A percentile compares a stretch with the other conserved stretches of the same genome.
Evolutionary conservation across 2,113 vertebrate species (phyloP).

Genomic region (Microcebus ravelobensis): DNA sequence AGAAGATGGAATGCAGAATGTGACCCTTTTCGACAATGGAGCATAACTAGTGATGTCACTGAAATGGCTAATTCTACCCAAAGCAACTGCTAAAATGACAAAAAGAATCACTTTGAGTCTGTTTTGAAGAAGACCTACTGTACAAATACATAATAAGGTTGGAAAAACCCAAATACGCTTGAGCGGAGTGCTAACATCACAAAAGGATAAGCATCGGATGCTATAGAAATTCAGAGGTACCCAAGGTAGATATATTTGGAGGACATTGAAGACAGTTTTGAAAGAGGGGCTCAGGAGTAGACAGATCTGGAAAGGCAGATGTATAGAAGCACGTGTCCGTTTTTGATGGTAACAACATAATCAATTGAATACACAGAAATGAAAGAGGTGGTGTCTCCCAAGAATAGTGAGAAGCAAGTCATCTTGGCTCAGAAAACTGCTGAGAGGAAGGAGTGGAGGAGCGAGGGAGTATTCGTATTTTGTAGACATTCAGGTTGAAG

Average conservation of each 20-base stretch:
- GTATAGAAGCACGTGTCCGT: too few relatives aligned
- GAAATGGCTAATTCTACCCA: neutral
- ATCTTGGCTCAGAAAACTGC: neutral
- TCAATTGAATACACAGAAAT: neutral
- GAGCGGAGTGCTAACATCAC: neutral
- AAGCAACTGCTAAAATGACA: conserved; percentile 29
- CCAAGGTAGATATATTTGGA: neutral
- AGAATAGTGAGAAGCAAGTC: neutral
- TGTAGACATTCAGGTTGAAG: neutral
- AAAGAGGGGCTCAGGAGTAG: neutral
- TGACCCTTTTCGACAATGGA: neutral
- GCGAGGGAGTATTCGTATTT: neutral
- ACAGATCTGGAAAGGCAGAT: neutral
- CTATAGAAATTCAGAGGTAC: neutral
- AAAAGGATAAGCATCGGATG: neutral
- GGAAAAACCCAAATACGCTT: neutral
- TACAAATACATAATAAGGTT: neutral
- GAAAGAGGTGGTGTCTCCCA: neutral
- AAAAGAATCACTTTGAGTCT: neutral
- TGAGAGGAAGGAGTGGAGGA: neutral
- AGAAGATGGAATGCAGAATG: neutral
- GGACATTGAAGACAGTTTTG: neutral
- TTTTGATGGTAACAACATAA: neutral
- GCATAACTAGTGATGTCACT: neutral
- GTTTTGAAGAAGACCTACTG: neutral